A percentile compares a stretch with the other conserved stretches of the same genome.
These are phyloP conservation scores for Characodon lateralis DNA, from an alignment of 2,797 vertebrate species.

Conservation along the genomic window DNA sequence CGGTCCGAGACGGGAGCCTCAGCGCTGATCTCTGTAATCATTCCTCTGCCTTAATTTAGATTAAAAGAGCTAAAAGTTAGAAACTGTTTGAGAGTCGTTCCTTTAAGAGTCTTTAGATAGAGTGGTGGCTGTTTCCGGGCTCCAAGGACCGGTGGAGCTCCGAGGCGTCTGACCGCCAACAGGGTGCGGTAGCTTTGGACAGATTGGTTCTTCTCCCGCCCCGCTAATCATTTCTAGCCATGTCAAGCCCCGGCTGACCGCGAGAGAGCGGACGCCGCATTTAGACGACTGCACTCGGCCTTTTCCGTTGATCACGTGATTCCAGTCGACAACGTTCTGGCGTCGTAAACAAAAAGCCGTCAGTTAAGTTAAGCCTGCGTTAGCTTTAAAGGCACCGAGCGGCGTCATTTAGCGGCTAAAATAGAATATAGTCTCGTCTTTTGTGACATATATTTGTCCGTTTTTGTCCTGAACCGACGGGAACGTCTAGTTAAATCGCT, in stretches of 20 bases:
- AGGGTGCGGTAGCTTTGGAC: too few species aligned
- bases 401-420: background rate
- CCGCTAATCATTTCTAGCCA: background rate
- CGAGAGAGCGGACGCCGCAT: background rate
- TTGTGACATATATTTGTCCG: background rate
- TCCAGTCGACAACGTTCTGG: background rate
- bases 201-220: too few species aligned
- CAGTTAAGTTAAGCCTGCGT: too few species aligned
- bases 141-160: too few species aligned
- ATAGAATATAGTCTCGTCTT: background rate
- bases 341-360: background rate
- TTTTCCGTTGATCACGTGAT: slow-evolving; percentile 30
- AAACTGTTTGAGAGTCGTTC: too few species aligned
- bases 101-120: too few species aligned
- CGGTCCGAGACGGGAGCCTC: too few species aligned
- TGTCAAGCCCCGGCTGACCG: background rate
- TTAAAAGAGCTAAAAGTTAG: too few species aligned
- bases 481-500: background rate
- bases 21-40: too few species aligned
- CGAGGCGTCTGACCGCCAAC: too few species aligned
- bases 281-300: background rate
- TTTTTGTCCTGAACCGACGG: background rate
- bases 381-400: background rate
- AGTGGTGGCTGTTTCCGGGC: too few species aligned
- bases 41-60: too few species aligned